A percentile compares a stretch with the other conserved stretches of the same genome.
Evolutionary conservation across 1,140 invertebrate species (phyloP).

Genomic region (Sycobia sp.): DNA sequence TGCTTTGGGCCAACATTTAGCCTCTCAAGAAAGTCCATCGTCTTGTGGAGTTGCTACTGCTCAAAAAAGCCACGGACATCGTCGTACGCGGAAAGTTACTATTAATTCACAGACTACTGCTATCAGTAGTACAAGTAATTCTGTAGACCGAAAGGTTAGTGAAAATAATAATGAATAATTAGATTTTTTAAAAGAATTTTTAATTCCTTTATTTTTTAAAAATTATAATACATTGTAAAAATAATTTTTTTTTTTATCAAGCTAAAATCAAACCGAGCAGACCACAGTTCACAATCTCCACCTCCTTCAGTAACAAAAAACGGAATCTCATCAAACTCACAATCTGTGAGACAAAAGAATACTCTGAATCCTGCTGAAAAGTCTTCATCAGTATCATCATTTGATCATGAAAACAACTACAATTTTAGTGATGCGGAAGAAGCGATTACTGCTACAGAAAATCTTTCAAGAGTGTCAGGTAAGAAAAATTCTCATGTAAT

Average conservation of each 20-base stretch:
- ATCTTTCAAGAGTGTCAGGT: slow-evolving; percentile 51
- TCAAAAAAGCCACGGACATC: slow-evolving; percentile 50
- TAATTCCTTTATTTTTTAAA: neutral
- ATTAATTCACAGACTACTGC: slow-evolving; percentile 45
- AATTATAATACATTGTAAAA: neutral
- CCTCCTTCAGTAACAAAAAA: slow-evolving; percentile 50
- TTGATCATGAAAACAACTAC: slow-evolving; percentile 54
- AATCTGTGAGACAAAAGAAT: slow-evolving; percentile 46
- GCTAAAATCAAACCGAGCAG: slow-evolving; percentile 41
- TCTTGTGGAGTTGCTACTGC: slow-evolving; percentile 50
- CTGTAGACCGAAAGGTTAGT: slow-evolving; percentile 51
- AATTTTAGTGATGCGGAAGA: slow-evolving; percentile 59
- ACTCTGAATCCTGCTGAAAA: slow-evolving; percentile 25
- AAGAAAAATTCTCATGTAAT: slow-evolving; percentile 3
- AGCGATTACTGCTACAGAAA: slow-evolving; percentile 54
- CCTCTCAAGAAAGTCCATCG: slow-evolving; percentile 52
- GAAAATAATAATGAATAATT: neutral
- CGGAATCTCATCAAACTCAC: slow-evolving; percentile 49
- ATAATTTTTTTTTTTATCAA: slow-evolving; percentile 3
- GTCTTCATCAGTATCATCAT: slow-evolving; percentile 46
- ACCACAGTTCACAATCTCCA: slow-evolving; percentile 43
- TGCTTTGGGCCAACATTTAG: slow-evolving; percentile 59
- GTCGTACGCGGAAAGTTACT: slow-evolving; percentile 55
- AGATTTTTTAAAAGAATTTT: neutral
- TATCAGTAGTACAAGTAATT: slow-evolving; percentile 46